Conservation (phyloP, 1,140 invertebrate species). For the Plectus sambesii region DNA sequence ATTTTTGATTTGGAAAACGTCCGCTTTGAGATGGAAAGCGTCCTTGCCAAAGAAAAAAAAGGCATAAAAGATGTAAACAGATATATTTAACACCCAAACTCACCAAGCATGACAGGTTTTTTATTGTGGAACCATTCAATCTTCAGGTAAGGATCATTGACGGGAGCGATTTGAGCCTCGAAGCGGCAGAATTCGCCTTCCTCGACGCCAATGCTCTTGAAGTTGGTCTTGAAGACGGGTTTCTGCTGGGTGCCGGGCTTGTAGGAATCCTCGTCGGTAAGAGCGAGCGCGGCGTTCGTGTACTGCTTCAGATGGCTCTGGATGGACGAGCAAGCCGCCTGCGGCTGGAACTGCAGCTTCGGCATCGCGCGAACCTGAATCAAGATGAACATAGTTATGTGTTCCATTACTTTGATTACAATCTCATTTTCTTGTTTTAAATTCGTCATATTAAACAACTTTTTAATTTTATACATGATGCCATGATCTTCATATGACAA, state of each 20-base stretch:
- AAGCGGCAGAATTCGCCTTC: slow-evolving; percentile 89
- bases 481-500: too few relatives aligned
- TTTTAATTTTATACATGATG: too few relatives aligned
- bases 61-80: slow-evolving; percentile 2
- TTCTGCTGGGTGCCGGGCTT: slow-evolving; percentile 30
- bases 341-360: slow-evolving; percentile 32
- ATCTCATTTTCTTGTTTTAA: too few relatives aligned
- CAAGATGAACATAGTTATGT: too few relatives aligned
- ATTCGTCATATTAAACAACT: too few relatives aligned
- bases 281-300: slow-evolving; percentile 27
- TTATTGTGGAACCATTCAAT: slow-evolving; percentile 98
- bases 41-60: too few relatives aligned
- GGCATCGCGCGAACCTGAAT: slow-evolving; percentile 26
- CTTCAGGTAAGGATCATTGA: slow-evolving; percentile 88
- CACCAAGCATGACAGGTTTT: slow-evolving; percentile 75
- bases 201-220: slow-evolving; percentile 54
- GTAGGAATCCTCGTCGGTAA: slow-evolving; percentile 38
- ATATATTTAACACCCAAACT: slow-evolving; percentile 27
- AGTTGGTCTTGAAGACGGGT: slow-evolving; percentile 37
- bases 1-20: too few relatives aligned
- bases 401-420: too few relatives aligned
- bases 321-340: slow-evolving; percentile 31
- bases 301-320: slow-evolving; percentile 41
- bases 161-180: slow-evolving; percentile 71
- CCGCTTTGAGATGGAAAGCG: too few relatives aligned